Evolutionary conservation across 2,113 vertebrate genomes (phyloP), one percentile per base, ranked within the genome.

Genomic region (Acrocephalus kingi): DNA sequence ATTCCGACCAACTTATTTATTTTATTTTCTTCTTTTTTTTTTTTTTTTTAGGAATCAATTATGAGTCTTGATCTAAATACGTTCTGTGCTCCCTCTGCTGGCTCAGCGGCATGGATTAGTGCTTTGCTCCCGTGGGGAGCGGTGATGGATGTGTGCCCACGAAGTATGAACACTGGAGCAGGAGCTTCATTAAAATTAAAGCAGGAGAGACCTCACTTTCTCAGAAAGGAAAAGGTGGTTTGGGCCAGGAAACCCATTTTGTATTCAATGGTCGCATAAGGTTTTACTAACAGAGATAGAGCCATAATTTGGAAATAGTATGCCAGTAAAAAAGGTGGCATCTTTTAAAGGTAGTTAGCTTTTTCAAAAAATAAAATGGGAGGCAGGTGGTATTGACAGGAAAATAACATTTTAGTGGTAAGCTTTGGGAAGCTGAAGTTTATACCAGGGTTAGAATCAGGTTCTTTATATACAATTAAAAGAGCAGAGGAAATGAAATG

Each of bases 21-120:
- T 35, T 30, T 16, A 10, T 39, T 4, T 51, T 10, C 10, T n/a
- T 7, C 37, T 61, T 35, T 8, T 8, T 27, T 27, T 30, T 49
- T 52, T 33, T 13, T 25, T n/a, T 69, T 61, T 15, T 2, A 15
- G 56, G 45, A 91, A 63, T 90, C 61, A 71, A 5, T 94, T 94
- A 64, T 55, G 37, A 69, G 45, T 90, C 63, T 72, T 75, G 62
- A 43, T 91, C 76, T 90, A n/a, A 73, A 90, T 83, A 88, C 3
- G 63, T 87, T 72, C 48, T 80, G 87, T 95, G 91, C 94, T 97
- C 81, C 94, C 92, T 94, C 94, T 97, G 86, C 89, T 96, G 85
- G 87, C 79, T 84, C 77, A 81, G 64, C 1, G 1, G 67, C 73
- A 59, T 62, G 83, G 61, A 95, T 93, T 96, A 90, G 45, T 5